A percentile compares a stretch with the other conserved stretches of the same genome.
Evolutionary conservation across 2,888 invertebrate genomes (phyloP).

Genomic region (Argyresthia goedartella): DNA sequence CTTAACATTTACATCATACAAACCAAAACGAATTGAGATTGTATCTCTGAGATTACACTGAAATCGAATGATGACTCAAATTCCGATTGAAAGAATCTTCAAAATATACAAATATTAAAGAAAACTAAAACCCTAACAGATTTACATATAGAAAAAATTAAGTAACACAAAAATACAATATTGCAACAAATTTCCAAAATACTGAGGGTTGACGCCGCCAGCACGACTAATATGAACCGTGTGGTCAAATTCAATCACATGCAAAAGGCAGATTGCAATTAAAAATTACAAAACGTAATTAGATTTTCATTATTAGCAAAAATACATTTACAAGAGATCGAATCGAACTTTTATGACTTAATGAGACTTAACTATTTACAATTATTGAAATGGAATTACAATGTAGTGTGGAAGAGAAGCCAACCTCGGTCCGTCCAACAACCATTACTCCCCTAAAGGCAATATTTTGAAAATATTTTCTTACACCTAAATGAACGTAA

Average conservation of each 20-base stretch:
- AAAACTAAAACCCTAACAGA: constrained; percentile 50
- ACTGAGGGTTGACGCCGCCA: constrained; percentile 17
- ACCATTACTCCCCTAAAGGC: constrained; percentile 60
- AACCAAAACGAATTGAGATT: constrained; percentile 51
- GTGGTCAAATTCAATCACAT: constrained; percentile 20
- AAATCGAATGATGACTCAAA: constrained; percentile 18
- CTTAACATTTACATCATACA: constrained; percentile 11
- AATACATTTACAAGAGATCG: constrained; percentile 71
- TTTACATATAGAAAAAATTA: constrained; percentile 53
- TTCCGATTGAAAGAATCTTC: constrained; percentile 35
- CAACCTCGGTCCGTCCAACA: constrained; percentile 30
- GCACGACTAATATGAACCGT: not conserved
- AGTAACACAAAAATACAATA: constrained; percentile 53
- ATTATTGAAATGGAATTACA: constrained; percentile 68
- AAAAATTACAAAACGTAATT: constrained; percentile 21
- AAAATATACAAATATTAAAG: constrained; percentile 63
- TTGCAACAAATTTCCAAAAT: constrained; percentile 57
- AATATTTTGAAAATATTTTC: constrained; percentile 68
- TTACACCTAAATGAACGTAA: constrained; percentile 65
- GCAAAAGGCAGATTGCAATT: constrained; percentile 26
- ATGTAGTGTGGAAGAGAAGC: constrained; percentile 62
- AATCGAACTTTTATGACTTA: constrained; percentile 66
- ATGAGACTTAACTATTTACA: constrained; percentile 66
- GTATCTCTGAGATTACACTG: constrained; percentile 63
- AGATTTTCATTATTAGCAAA: constrained; percentile 36